Base-by-base conservation (phyloP, 2,888 invertebrate species). In the Chironomus riparius region DNA sequence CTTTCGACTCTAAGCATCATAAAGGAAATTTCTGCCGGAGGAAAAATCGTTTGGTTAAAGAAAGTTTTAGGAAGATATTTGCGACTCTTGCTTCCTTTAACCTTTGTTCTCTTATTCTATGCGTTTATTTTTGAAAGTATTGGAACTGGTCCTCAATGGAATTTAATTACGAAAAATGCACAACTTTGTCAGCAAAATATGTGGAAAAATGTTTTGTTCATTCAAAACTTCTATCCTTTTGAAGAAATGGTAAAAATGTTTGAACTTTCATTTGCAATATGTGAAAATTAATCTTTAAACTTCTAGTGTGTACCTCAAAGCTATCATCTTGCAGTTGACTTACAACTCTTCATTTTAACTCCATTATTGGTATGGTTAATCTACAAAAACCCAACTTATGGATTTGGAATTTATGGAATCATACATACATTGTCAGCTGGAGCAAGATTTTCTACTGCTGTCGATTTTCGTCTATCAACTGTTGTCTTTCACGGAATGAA, bases 251-350 rank as follows among this genome's bases (percentile, higher is more conserved):
- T 90, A 81, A 83, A 85, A 15, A 28, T 47, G 7, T 18, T 68
- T n/a, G 21, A 21, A 10, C 5, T 18, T 62, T 18, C 22, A 28
- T 28, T 28, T 4, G 28, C 13, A 21, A 21, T 21, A 6, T 21
- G 6, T 62, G 21, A 18, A 3, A 18, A 62, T 62, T 18, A 4
- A 47, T 48, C 22, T 47, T 77, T 77, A n/a, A n/a, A n/a, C 47
- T 83, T 83, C 12, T 82, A 92, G 92, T 92, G 92, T 80, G 91
- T 91, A 22, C 89, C 91, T 0, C 91, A 91, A 83, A 91, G 91
- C 0, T 90, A 92, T 80, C 91, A 91, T 79, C 81, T 92, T 78
- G 91, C 92, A 0, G 80, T 92, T 79, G 92, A 92, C 80, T 88
- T 92, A 86, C 92, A 92, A 81, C 84, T 92, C 10, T 90, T 90